Percentiles rank a stretch among this genome's conserved stretches.
These are phyloP conservation scores for Melitaea cinxia DNA, from an alignment of 1,140 invertebrate species.

Conservation along the genomic window DNA sequence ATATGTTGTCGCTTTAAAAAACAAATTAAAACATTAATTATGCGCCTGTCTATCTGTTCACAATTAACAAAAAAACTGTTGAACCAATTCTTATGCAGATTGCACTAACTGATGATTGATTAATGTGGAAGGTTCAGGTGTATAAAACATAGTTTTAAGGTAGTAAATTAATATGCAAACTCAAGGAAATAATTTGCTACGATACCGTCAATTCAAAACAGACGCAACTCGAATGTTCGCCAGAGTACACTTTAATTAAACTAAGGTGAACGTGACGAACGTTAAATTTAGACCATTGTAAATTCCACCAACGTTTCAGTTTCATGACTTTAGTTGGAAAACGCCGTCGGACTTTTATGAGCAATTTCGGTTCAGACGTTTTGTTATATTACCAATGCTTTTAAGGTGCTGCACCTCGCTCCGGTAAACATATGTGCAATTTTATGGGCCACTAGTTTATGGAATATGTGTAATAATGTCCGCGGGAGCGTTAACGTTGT, in stretches of 20 bases:
- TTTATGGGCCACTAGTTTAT: constrained; percentile 76
- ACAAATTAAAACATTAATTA: no score
- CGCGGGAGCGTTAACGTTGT: constrained; percentile 59
- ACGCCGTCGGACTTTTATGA: constrained; percentile 77
- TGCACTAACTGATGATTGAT: no score
- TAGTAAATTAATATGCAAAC: no score
- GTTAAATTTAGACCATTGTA: constrained; percentile 79
- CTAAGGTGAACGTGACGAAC: constrained; percentile 69
- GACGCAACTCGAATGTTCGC: constrained; percentile 39
- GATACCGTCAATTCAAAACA: constrained; percentile 20
- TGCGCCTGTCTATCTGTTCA: no score
- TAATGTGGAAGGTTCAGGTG: no score
- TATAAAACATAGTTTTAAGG: no score
- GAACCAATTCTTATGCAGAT: no score
- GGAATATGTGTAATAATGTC: constrained; percentile 72
- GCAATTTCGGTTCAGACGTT: constrained; percentile 81
- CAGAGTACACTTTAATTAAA: constrained; percentile 75
- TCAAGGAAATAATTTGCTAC: no score
- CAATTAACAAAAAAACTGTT: no score
- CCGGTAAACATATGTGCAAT: constrained; percentile 78
- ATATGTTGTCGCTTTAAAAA: no score
- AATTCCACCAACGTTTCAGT: constrained; percentile 77
- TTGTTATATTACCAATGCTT: constrained; percentile 82
- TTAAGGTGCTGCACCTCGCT: constrained; percentile 79
- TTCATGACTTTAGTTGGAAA: constrained; percentile 81